These are phyloP conservation scores for Rallus crepitans DNA, from an alignment of 2,797 vertebrate species.

Conservation along the genomic window DNA sequence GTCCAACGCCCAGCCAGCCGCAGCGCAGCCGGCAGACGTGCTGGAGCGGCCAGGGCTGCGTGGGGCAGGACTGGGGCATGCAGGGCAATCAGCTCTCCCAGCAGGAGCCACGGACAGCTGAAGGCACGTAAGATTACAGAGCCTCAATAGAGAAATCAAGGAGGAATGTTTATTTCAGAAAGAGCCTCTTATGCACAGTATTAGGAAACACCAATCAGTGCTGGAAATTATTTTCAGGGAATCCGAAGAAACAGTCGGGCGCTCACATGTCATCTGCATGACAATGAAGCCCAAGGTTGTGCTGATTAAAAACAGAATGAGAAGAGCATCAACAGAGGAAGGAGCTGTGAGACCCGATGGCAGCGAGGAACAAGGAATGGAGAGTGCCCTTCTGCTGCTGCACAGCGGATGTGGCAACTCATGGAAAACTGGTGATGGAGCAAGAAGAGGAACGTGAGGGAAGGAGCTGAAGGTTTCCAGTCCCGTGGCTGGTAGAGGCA, in stretches of 20 bases:
- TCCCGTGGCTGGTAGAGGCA: neutral
- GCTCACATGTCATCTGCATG: neutral
- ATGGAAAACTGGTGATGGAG: rapidly evolving
- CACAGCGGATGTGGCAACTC: rapidly evolving
- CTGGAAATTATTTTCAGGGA: neutral
- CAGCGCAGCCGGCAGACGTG: rapidly evolving
- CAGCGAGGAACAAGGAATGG: neutral
- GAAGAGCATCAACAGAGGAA: neutral
- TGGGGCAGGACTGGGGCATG: rapidly evolving
- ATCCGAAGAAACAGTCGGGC: neutral
- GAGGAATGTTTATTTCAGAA: neutral
- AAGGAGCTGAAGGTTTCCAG: neutral
- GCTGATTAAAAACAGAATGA: neutral
- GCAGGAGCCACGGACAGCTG: neutral
- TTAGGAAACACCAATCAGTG: constrained; percentile 25
- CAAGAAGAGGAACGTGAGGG: neutral
- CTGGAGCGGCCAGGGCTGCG: neutral
- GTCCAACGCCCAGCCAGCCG: rapidly evolving
- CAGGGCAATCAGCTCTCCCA: rapidly evolving
- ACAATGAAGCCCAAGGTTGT: neutral
- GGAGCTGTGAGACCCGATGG: rapidly evolving
- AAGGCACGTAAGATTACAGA: neutral
- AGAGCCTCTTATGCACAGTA: neutral
- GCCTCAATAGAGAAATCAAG: neutral
- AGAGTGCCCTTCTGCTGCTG: neutral